A percentile compares a stretch with the other conserved stretches of the same genome.
Conservation (phyloP, 2,797 vertebrate genomes). For the Eupleurogrammus muticus region DNA sequence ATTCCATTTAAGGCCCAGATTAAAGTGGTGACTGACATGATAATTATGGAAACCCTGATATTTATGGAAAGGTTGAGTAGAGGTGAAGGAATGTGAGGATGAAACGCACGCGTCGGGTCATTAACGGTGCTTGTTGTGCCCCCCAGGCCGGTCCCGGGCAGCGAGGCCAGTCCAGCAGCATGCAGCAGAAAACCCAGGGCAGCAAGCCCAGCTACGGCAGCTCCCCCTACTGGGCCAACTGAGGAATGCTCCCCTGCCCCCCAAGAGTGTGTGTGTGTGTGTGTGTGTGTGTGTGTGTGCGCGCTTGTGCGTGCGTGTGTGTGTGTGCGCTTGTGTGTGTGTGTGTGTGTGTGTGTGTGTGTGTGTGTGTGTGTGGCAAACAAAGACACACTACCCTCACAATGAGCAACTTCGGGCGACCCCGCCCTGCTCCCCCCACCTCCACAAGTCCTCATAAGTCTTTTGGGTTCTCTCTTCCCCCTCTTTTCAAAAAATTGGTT, state of each 20-base stretch:
- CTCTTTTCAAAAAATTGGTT: slow-evolving; percentile 85
- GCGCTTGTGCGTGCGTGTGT: slow-evolving; percentile 47
- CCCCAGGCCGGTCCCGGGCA: slow-evolving; percentile 91
- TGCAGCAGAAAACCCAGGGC: slow-evolving; percentile 97
- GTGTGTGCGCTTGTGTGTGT: not conserved
- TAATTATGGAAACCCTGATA: no score
- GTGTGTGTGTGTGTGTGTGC: slow-evolving; percentile 24
- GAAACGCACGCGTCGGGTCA: not conserved
- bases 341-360: slow-evolving; percentile 43
- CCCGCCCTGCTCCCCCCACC: slow-evolving; percentile 69
- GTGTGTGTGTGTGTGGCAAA: no score
- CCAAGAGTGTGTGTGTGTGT: slow-evolving; percentile 64
- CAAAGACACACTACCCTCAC: slow-evolving; percentile 72
- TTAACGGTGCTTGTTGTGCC: not conserved
- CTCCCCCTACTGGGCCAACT: slow-evolving; percentile 98
- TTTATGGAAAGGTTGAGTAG: no score
- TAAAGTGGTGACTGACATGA: no score
- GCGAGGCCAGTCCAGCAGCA: slow-evolving; percentile 91
- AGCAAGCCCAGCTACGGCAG: slow-evolving; percentile 93
- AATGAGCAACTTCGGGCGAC: slow-evolving; percentile 64
- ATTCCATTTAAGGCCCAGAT: no score
- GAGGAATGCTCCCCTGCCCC: slow-evolving; percentile 69
- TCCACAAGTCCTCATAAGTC: slow-evolving; percentile 85
- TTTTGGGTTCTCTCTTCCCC: slow-evolving; percentile 84
- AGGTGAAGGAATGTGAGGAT: not conserved